Base-by-base conservation (phyloP, 2,113 vertebrate genomes). In the Neogale vison region DNA sequence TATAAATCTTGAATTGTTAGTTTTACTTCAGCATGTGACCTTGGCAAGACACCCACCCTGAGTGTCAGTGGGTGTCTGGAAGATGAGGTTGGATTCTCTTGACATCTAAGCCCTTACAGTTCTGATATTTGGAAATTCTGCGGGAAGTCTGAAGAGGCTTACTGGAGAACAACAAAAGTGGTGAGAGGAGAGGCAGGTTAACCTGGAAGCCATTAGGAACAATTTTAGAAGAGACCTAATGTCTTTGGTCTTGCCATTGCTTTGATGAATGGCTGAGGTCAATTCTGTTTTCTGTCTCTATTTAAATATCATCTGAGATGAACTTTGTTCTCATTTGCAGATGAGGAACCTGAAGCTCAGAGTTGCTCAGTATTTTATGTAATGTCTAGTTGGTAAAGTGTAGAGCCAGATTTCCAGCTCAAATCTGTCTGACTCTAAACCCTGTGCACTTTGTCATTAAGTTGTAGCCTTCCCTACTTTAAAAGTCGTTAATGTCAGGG, bases 141-240 rank as follows among this genome's bases (percentile, higher is more conserved):
- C 82, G 39, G 69, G 90, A 96, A 97, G 50, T 55, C 52, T 94
- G 45, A 71, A 94, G 88, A 95, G 71, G 42, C 29, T 92, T 81
- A 65, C 7, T 81, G 34, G 47, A 96, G 59, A 47, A 86, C 80
- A 89, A n/a, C 26, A 52, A 69, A 94, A 29, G 61, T 26, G 6
- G 82, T 81, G 77, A 79, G 74, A 74, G 39, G 42, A 90, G 65
- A 92, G 50, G 61, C 12, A 79, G 15, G 39, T 55, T 82, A 55
- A 85, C 29, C 21, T 52, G 11, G 26, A 24, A 42, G 50, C 72
- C 74, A 55, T 89, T 50, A 95, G 86, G 91, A 77, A 63, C 17
- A 89, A 17, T 86, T 90, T 76, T 82, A 67, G 88, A 52, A 89
- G 55, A 95, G 13, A 52, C 9, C 31, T 71, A n/a, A 24, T 42